Conservation (phyloP, 2,113 vertebrate genomes). For the Erythrocercus mccallii region DNA sequence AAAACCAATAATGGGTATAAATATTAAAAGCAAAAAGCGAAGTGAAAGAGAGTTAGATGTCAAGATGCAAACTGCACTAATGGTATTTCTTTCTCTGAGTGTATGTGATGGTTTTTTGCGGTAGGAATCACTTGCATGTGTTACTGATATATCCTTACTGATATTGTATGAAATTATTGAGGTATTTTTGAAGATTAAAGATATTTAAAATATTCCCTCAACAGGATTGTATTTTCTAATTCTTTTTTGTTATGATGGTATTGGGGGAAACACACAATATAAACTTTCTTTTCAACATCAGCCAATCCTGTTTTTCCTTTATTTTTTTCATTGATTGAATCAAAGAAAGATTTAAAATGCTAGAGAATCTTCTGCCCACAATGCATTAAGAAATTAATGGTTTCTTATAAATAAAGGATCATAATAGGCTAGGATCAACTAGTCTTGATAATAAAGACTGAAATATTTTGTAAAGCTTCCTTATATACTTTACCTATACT, state of each 20-base stretch:
- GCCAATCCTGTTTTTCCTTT: not conserved
- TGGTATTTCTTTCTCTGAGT: not conserved
- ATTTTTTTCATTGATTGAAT: not conserved
- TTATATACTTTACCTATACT: not conserved
- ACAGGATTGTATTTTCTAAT: not conserved
- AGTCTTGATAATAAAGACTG: not conserved
- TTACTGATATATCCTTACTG: not conserved
- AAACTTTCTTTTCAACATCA: not conserved
- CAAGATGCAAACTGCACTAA: not conserved
- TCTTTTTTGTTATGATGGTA: not conserved
- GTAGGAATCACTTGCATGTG: not conserved
- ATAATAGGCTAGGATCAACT: not conserved
- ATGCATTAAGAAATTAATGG: not conserved
- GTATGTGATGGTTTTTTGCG: not conserved
- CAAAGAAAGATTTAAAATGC: not conserved
- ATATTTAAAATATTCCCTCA: not conserved
- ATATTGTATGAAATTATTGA: not conserved
- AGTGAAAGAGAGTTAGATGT: not conserved
- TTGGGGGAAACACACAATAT: not conserved
- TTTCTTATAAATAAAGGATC: not conserved
- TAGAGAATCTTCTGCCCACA: not conserved
- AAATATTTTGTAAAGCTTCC: not conserved
- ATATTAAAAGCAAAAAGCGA: not conserved
- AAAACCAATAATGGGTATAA: not conserved
- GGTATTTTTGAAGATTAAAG: not conserved